Evolutionary conservation across 2,113 vertebrate genomes (phyloP).

Genomic region (Motacilla tschutschensis): DNA sequence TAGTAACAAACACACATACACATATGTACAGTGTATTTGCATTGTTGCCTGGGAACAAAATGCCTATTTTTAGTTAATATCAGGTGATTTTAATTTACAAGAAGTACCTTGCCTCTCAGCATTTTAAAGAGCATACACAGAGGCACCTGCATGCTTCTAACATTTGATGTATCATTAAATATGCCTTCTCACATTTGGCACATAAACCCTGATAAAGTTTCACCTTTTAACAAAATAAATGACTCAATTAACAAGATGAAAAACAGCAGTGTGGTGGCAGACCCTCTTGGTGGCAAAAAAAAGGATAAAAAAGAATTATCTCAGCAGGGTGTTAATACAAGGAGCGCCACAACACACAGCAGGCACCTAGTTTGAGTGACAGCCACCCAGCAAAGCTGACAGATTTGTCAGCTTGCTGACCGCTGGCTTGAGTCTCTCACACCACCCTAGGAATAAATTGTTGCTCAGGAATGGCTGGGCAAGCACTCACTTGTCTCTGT

Average conservation of each 20-base stretch:
- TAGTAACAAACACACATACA: conserved; percentile 18
- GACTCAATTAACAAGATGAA: conserved; percentile 88
- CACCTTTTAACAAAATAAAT: conserved; percentile 88
- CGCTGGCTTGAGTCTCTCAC: conserved; percentile 70
- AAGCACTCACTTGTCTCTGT: conserved; percentile 60
- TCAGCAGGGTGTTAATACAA: conserved; percentile 81
- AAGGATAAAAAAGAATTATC: conserved; percentile 85
- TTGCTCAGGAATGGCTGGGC: conserved; percentile 63
- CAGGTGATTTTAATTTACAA: conserved; percentile 20
- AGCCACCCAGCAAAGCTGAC: conserved; percentile 78
- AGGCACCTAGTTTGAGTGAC: conserved; percentile 75
- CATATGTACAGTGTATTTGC: neutral
- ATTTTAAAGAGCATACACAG: conserved; percentile 36
- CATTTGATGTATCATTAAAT: conserved; percentile 76
- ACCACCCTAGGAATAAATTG: conserved; percentile 71
- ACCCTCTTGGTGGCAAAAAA: conserved; percentile 76
- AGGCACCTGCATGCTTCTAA: conserved; percentile 55
- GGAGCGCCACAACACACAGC: conserved; percentile 74
- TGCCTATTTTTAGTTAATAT: conserved; percentile 50
- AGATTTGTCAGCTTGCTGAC: conserved; percentile 73
- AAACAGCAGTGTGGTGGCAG: conserved; percentile 78
- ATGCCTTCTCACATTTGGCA: conserved; percentile 76
- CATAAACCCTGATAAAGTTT: conserved; percentile 75
- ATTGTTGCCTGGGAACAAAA: conserved; percentile 1
- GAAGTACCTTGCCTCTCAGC: neutral